Percentiles rank a stretch among this genome's conserved stretches.
phyloP scores from a whole-genome alignment of 2,888 invertebrate genomes.

The Drosophila histrio region DNA sequence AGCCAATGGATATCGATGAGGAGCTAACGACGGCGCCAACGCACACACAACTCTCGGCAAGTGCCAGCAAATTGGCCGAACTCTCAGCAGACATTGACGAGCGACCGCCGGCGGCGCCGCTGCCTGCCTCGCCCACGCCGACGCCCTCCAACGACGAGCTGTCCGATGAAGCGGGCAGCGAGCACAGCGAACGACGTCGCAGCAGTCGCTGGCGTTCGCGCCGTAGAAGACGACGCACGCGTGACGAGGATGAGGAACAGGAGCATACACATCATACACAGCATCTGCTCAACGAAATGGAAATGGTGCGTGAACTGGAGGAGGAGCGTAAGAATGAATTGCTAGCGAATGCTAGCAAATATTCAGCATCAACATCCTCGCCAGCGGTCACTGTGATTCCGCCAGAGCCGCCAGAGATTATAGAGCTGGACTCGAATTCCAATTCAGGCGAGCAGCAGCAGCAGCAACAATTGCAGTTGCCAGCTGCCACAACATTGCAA shows the following conservation, averaged over 20 bases:
- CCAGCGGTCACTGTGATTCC: slow-evolving; percentile 78
- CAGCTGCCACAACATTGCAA: slow-evolving; percentile 15
- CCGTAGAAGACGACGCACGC: slow-evolving; percentile 50
- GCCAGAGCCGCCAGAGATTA: slow-evolving; percentile 82
- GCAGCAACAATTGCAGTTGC: slow-evolving; percentile 20
- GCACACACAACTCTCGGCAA: slow-evolving; percentile 66
- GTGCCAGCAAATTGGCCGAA: slow-evolving; percentile 64
- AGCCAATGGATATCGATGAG: slow-evolving; percentile 82
- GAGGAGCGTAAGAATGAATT: slow-evolving; percentile 79
- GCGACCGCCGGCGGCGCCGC: slow-evolving; percentile 80
- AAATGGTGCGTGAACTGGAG: slow-evolving; percentile 76
- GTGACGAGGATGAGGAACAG: slow-evolving; percentile 68
- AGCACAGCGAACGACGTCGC: slow-evolving; percentile 57
- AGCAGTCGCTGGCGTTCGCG: slow-evolving; percentile 53
- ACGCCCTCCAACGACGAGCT: slow-evolving; percentile 71
- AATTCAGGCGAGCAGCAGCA: slow-evolving; percentile 66
- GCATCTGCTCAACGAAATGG: slow-evolving; percentile 81
- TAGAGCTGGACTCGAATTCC: slow-evolving; percentile 82
- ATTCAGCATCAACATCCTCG: slow-evolving; percentile 77
- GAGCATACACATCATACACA: slow-evolving; percentile 81
- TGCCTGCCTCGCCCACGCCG: slow-evolving; percentile 79
- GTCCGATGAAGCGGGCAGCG: slow-evolving; percentile 64
- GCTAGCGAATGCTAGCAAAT: slow-evolving; percentile 77
- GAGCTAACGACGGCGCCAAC: slow-evolving; percentile 79
- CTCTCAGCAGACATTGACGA: slow-evolving; percentile 76